Percentiles rank a stretch among this genome's conserved stretches.
Evolutionary conservation across 2,888 invertebrate genomes (phyloP).

Genomic region (Empis livida): DNA sequence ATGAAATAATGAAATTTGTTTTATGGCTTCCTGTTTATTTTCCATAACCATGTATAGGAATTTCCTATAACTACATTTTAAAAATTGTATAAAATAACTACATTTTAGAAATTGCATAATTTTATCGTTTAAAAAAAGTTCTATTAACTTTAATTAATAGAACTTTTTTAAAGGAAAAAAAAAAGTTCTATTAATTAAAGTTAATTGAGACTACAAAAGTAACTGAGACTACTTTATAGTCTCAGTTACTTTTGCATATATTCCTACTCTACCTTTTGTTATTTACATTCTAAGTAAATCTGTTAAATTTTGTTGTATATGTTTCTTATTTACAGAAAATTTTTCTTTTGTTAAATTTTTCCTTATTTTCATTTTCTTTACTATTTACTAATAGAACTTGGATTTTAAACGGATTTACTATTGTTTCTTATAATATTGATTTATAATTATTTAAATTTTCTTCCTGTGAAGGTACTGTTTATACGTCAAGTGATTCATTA

Average conservation of each 20-base stretch:
- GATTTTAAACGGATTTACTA: conserved; percentile 4
- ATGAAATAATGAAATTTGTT: conserved; percentile 2
- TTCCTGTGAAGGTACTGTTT: neutral
- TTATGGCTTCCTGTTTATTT: conserved; percentile 1
- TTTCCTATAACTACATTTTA: neutral
- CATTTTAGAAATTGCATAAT: conserved; percentile 1
- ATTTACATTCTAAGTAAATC: conserved; percentile 2
- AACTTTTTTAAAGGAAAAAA: too few species aligned
- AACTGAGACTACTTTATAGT: conserved; percentile 5
- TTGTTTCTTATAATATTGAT: neutral
- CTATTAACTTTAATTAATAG: conserved; percentile 1
- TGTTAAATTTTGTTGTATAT: neutral
- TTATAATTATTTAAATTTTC: neutral
- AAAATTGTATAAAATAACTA: neutral
- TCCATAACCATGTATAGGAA: too few species aligned
- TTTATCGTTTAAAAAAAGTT: neutral
- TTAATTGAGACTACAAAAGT: too few species aligned
- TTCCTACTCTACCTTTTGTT: conserved; percentile 2
- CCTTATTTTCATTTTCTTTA: conserved; percentile 2
- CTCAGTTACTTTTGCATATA: conserved; percentile 3
- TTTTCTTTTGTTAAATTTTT: neutral
- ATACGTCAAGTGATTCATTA: neutral
- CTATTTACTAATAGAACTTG: conserved; percentile 1
- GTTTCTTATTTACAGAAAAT: conserved; percentile 1
- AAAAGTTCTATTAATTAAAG: conserved; percentile 2